Evolutionary conservation across 1,140 invertebrate species (phyloP).

Genomic region (Drosophila pseudoobscura): DNA sequence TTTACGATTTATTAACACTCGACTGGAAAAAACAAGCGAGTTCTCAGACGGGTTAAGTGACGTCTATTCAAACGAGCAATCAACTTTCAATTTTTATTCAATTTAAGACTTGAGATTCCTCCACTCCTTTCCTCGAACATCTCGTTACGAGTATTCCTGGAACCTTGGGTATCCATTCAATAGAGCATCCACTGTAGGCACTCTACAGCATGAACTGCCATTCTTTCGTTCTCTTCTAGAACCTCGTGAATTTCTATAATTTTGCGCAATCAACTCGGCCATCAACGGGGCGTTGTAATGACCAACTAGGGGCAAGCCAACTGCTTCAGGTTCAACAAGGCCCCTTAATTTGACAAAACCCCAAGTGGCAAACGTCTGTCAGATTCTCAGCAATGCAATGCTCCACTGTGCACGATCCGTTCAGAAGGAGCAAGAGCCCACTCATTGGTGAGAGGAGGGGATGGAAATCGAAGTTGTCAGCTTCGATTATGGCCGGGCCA

Average conservation of each 20-base stretch:
- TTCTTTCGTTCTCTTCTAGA: background rate
- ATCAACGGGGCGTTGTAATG: conserved; percentile 65
- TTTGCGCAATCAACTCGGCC: conserved; percentile 58
- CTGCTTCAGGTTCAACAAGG: conserved; percentile 30
- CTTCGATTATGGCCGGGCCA: conserved; percentile 41
- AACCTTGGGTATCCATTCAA: background rate
- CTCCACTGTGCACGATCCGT: background rate
- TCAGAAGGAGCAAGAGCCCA: conserved; percentile 26
- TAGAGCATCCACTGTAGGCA: background rate
- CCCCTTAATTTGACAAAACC: conserved; percentile 58
- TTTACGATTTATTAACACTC: conserved; percentile 42
- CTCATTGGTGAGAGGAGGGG: background rate
- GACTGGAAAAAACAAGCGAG: conserved; percentile 15
- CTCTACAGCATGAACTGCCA: background rate
- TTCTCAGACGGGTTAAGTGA: conserved; percentile 37
- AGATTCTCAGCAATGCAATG: conserved; percentile 5
- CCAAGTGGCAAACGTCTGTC: conserved; percentile 57
- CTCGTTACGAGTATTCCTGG: no score
- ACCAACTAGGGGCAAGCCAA: conserved; percentile 24
- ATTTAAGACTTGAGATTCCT: no score
- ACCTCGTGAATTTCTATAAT: conserved; percentile 51
- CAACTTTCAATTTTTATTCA: conserved; percentile 17
- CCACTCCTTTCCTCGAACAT: background rate
- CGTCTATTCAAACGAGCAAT: conserved; percentile 34
- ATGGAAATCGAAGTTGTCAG: conserved; percentile 25